A percentile compares a stretch with the other conserved stretches of the same genome.
Conservation (phyloP, 2,113 vertebrate species). For the Pao palembangensis region DNA sequence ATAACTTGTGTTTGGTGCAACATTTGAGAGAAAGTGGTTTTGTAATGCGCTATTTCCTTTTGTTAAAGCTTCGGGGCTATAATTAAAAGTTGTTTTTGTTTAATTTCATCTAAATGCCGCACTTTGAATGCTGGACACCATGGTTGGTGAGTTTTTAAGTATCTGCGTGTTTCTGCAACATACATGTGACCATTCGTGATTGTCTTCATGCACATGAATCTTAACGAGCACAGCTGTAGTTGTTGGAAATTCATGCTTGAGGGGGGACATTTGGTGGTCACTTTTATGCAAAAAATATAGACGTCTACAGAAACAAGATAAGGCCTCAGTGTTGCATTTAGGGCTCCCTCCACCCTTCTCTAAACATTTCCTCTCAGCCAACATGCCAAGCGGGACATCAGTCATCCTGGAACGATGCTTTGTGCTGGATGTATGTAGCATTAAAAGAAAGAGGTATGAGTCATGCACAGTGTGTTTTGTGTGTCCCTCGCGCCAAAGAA, state of each 20-base stretch:
- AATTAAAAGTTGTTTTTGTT: slow-evolving; percentile 42
- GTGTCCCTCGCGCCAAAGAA: slow-evolving; percentile 11
- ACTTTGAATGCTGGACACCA: slow-evolving; percentile 43
- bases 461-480: slow-evolving; percentile 8
- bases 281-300: slow-evolving; percentile 18
- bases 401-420: slow-evolving; percentile 39
- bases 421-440: slow-evolving; percentile 14
- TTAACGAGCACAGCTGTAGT: slow-evolving; percentile 17
- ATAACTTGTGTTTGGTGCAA: slow-evolving; percentile 76
- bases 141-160: slow-evolving; percentile 34
- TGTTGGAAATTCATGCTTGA: too few relatives aligned
- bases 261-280: slow-evolving; percentile 2
- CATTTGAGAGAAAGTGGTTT: slow-evolving; percentile 69
- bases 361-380: slow-evolving; percentile 52
- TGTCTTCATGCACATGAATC: slow-evolving; percentile 13
- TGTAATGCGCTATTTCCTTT: slow-evolving; percentile 79
- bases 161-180: slow-evolving; percentile 25
- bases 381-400: slow-evolving; percentile 43
- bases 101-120: slow-evolving; percentile 44
- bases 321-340: slow-evolving; percentile 38
- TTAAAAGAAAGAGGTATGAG: slow-evolving; percentile 12
- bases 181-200: slow-evolving; percentile 4
- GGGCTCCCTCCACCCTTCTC: slow-evolving; percentile 37
- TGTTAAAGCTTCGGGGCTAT: slow-evolving; percentile 63
- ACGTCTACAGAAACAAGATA: slow-evolving; percentile 57